Conservation (phyloP, 2,113 vertebrate genomes). For the Pluvianellus socialis region DNA sequence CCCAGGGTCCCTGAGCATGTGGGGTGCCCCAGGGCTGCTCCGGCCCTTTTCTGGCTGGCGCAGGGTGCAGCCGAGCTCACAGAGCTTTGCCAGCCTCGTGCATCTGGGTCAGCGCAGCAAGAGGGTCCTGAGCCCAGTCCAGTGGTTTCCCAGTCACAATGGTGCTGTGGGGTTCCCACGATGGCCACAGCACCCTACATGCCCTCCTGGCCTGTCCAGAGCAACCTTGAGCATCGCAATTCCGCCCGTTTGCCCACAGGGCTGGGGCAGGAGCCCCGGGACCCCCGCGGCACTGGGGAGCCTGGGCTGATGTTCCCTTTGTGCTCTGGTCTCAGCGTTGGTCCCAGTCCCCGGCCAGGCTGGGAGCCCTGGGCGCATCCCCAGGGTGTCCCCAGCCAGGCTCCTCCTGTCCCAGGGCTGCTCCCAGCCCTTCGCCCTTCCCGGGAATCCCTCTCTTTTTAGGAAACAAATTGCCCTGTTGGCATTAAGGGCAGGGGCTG, state of each 20-base stretch:
- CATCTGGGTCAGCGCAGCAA: fast-evolving
- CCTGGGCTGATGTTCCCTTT: background rate
- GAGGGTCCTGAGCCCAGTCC: background rate
- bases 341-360: fast-evolving
- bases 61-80: no score
- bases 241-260: fast-evolving
- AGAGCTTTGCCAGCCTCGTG: background rate
- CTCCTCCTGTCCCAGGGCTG: background rate
- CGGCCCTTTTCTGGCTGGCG: background rate
- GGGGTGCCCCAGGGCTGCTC: background rate
- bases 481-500: background rate
- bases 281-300: fast-evolving
- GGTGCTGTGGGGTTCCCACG: fast-evolving
- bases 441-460: fast-evolving
- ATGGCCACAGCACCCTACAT: fast-evolving
- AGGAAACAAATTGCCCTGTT: background rate
- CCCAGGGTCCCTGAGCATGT: no score
- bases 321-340: fast-evolving
- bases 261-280: background rate
- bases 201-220: background rate
- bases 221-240: background rate
- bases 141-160: background rate
- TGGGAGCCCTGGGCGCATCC: background rate
- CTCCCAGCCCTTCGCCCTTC: background rate
- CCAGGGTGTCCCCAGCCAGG: background rate